Evolutionary conservation across 35 echinoderm and acorn worm species (phyloP).

Genomic region (Nesometra sesokonis): DNA sequence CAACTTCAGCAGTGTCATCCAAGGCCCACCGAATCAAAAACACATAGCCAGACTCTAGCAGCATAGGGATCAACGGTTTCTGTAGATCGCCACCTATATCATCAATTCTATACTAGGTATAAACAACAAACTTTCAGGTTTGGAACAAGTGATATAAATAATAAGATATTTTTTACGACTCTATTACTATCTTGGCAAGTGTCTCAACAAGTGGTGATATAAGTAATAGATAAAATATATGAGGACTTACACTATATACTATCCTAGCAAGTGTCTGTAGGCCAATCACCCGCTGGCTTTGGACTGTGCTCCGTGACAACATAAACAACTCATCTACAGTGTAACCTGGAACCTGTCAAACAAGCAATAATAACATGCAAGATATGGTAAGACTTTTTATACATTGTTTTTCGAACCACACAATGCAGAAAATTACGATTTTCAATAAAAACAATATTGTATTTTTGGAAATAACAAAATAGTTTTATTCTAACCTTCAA

Average conservation of each 20-base stretch:
- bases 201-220: too few species aligned
- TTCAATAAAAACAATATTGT: too few species aligned
- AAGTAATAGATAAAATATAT: not conserved
- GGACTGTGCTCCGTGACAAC: constrained; percentile 67
- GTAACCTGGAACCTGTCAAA: constrained; percentile 72
- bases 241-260: constrained; percentile 81
- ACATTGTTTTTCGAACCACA: too few species aligned
- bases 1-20: constrained; percentile 73
- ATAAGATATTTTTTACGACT: too few species aligned
- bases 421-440: too few species aligned
- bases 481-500: too few species aligned
- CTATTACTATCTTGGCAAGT: too few species aligned
- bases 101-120: constrained; percentile 20
- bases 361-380: constrained; percentile 1
- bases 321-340: constrained; percentile 86
- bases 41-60: constrained; percentile 71
- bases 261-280: constrained; percentile 87
- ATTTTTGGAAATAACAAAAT: too few species aligned
- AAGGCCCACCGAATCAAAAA: constrained; percentile 83
- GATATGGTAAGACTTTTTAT: too few species aligned
- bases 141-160: too few species aligned
- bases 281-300: constrained; percentile 69
- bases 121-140: not conserved
- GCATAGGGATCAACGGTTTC: constrained; percentile 57
- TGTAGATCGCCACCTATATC: constrained; percentile 56